phyloP scores from a whole-genome alignment of 2,113 vertebrate species.

The Chunga burmeisteri region DNA sequence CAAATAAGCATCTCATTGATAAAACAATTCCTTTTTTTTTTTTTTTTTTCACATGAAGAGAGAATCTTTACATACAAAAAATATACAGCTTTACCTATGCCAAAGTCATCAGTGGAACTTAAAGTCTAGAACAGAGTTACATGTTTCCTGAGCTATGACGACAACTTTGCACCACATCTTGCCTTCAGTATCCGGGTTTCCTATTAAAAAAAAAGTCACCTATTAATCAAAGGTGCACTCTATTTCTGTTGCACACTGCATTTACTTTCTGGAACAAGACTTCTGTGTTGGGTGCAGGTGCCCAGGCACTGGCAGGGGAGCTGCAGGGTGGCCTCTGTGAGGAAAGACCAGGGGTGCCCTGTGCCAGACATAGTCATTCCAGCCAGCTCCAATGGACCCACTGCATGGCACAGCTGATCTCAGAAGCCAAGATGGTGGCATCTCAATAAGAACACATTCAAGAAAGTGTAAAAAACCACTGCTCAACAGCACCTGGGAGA shows the following conservation, averaged over 20 bases:
- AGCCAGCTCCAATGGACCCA: fast-evolving
- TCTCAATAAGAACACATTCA: neutral
- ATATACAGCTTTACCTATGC: neutral
- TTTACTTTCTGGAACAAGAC: neutral
- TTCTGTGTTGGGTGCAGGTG: neutral
- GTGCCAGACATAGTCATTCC: neutral
- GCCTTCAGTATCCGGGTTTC: neutral
- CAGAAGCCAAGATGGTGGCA: neutral
- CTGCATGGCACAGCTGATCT: neutral
- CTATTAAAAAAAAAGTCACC: neutral
- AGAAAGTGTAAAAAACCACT: neutral
- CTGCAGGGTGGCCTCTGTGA: neutral
- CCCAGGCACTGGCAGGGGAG: neutral
- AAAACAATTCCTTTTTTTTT: neutral
- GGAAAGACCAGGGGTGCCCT: neutral
- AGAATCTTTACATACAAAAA: neutral
- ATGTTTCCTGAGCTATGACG: neutral
- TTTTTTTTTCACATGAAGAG: neutral
- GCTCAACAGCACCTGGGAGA: neutral
- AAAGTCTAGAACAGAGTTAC: neutral
- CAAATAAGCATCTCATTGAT: neutral
- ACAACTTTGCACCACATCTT: neutral
- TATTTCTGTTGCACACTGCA: neutral
- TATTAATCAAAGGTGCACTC: neutral
- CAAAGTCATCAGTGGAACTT: neutral